Conservation (phyloP, 2,797 vertebrate genomes). For the Sebastes diploproa region DNA sequence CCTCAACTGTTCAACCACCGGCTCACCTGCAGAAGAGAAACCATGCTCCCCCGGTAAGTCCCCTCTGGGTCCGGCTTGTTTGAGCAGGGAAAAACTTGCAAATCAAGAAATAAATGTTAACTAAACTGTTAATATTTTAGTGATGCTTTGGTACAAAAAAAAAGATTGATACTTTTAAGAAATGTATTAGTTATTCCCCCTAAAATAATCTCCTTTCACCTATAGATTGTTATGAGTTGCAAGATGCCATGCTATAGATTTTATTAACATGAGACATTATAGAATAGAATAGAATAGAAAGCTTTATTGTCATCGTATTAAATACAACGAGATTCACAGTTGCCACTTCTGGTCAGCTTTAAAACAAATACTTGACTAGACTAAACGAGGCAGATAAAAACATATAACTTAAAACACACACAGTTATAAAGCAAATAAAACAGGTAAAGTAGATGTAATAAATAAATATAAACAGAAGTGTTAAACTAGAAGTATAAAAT, state of each 20-base stretch:
- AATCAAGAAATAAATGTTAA: neutral
- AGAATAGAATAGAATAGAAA: too few relatives aligned
- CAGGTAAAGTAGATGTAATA: too few relatives aligned
- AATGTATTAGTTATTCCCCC: neutral
- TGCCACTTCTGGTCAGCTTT: too few relatives aligned
- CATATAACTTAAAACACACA: too few relatives aligned
- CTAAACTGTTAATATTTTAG: neutral
- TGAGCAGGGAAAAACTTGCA: neutral
- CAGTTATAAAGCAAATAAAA: too few relatives aligned
- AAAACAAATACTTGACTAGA: too few relatives aligned
- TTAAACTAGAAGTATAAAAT: too few relatives aligned
- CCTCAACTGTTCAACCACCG: slow-evolving; percentile 3
- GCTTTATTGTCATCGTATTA: too few relatives aligned
- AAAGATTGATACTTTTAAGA: neutral
- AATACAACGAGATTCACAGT: too few relatives aligned
- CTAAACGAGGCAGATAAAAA: too few relatives aligned
- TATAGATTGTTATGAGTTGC: neutral
- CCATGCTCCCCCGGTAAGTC: slow-evolving; percentile 67
- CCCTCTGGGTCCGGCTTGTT: neutral
- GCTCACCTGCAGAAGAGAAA: slow-evolving; percentile 63
- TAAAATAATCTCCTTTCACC: neutral
- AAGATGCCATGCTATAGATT: neutral
- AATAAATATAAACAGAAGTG: too few relatives aligned
- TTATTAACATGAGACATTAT: neutral
- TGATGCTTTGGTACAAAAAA: neutral